phyloP scores from a whole-genome alignment of 2,888 invertebrate genomes.

The Hedychridium roseum region DNA sequence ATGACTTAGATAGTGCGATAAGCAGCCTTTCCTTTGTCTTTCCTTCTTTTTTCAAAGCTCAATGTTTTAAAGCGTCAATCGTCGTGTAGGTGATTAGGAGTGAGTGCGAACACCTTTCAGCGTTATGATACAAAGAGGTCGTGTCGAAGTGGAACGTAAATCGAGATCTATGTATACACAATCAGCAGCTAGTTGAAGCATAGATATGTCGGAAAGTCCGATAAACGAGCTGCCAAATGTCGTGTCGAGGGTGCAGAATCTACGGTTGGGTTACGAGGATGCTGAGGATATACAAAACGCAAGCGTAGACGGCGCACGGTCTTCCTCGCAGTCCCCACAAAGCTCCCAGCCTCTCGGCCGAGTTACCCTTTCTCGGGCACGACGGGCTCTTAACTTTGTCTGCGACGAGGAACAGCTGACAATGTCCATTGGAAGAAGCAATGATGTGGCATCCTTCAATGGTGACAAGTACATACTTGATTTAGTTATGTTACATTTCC shows the following conservation, averaged over 20 bases:
- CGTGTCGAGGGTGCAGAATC: constrained; percentile 41
- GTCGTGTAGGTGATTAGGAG: too few relatives aligned
- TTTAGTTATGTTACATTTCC: not conserved
- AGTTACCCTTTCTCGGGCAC: constrained; percentile 45
- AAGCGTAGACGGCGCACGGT: constrained; percentile 15
- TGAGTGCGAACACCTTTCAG: too few relatives aligned
- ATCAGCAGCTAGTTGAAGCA: too few relatives aligned
- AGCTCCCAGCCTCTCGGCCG: constrained; percentile 47
- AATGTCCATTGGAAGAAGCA: constrained; percentile 33
- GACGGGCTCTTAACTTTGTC: constrained; percentile 48
- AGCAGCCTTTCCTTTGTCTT: too few relatives aligned
- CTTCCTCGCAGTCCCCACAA: constrained; percentile 41
- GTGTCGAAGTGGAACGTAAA: too few relatives aligned
- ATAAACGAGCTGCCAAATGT: constrained; percentile 43
- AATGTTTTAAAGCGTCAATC: too few relatives aligned
- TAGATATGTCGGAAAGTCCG: constrained; percentile 51
- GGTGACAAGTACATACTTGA: constrained; percentile 41
- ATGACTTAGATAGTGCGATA: too few relatives aligned
- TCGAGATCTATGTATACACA: too few relatives aligned
- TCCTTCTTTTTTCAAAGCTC: too few relatives aligned
- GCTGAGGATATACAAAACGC: constrained; percentile 26
- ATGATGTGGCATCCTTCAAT: constrained; percentile 42
- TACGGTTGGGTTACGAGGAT: constrained; percentile 41
- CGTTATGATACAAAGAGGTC: too few relatives aligned
- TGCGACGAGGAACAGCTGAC: constrained; percentile 50